Conservation (phyloP, 2,888 invertebrate genomes). For the Callinectes sapidus region DNA sequence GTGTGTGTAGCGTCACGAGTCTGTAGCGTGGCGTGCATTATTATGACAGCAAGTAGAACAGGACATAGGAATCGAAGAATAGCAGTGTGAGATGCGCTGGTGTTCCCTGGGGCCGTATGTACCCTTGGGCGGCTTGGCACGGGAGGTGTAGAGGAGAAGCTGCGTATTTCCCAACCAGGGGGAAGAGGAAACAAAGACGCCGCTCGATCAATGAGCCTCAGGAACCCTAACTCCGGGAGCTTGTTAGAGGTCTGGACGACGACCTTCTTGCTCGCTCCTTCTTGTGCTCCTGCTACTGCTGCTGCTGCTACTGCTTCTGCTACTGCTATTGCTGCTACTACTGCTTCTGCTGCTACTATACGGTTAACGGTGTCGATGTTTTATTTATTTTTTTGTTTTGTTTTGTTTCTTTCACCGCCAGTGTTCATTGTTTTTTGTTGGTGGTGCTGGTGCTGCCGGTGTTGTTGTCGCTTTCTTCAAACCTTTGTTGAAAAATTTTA, state of each 20-base stretch:
- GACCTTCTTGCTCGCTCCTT: neutral
- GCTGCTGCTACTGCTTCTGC: neutral
- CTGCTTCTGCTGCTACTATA: too few relatives aligned
- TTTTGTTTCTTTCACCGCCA: neutral
- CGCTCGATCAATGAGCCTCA: slow-evolving; percentile 34
- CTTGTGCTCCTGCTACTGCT: neutral
- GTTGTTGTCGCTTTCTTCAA: neutral
- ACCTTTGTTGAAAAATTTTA: neutral
- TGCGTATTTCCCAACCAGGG: slow-evolving; percentile 17
- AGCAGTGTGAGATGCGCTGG: neutral
- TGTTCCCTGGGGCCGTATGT: neutral
- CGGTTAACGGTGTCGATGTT: neutral
- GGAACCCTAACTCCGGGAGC: slow-evolving; percentile 30
- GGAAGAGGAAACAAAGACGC: slow-evolving; percentile 21
- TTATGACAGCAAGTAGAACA: neutral
- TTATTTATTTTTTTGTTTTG: neutral
- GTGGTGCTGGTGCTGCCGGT: neutral
- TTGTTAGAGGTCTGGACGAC: slow-evolving; percentile 10
- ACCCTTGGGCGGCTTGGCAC: neutral
- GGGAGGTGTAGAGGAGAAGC: slow-evolving; percentile 30
- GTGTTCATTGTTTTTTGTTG: neutral
- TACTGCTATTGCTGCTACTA: neutral
- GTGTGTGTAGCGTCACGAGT: neutral
- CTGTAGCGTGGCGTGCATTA: neutral
- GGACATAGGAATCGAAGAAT: neutral